A percentile compares a stretch with the other conserved stretches of the same genome.
phyloP scores from a whole-genome alignment of 1,140 invertebrate species.

The Drosophila seguyi region DNA sequence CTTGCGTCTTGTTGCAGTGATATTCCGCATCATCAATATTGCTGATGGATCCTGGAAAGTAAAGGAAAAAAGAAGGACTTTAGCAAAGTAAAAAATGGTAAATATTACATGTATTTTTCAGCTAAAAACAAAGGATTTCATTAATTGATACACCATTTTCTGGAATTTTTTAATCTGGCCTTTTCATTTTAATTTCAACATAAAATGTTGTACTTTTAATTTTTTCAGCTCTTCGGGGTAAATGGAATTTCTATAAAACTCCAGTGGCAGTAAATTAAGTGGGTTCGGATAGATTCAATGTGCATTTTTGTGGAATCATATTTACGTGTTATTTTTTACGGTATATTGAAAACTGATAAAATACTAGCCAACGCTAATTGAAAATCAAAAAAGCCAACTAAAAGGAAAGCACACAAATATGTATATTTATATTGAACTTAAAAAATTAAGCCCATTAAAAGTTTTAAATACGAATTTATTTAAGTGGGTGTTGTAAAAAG shows the following conservation, averaged over 20 bases:
- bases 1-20: constrained; percentile 93
- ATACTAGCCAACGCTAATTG: not conserved
- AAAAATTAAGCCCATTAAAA: not conserved
- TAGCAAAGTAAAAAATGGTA: not conserved
- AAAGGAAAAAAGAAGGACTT: not conserved
- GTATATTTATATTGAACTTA: not conserved
- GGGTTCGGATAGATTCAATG: no score
- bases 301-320: no score
- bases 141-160: not conserved
- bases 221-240: not conserved
- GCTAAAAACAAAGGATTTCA: not conserved
- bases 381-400: not conserved
- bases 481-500: no score
- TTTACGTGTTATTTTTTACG: no score
- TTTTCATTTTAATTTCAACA: not conserved
- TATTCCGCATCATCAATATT: constrained; percentile 96
- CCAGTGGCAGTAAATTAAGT: not conserved
- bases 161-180: no score
- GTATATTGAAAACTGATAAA: not conserved
- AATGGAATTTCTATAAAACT: not conserved
- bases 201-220: not conserved
- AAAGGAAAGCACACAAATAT: not conserved
- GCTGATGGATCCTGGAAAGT: constrained; percentile 94
- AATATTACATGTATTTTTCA: not conserved
- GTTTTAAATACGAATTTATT: no score